Evolutionary conservation across 2,888 invertebrate species (phyloP), one percentile per base, ranked within the genome.

Genomic region (Paralinhomoeus sp.): DNA sequence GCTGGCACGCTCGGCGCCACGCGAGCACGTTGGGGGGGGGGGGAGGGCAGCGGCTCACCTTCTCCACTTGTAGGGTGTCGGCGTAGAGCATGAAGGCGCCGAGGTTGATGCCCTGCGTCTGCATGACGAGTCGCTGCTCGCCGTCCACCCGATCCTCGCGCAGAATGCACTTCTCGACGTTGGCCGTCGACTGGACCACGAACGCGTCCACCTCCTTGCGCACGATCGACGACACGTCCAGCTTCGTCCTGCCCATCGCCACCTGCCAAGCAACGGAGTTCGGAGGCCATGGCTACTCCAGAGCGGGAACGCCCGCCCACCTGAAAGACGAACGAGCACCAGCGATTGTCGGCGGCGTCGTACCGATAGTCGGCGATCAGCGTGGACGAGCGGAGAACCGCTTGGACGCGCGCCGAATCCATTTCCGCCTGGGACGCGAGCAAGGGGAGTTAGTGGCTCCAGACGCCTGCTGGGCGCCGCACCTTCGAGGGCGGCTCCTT

Each of bases 51-150:
- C 27, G 12, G 12, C 27, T 5, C 24, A 61, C 45, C 18, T 51
- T 50, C 46, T 57, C 57, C 27, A 60, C 52, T 63, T 87, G 77
- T 24, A 91, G 64, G 2, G 82, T 60, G 44, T 78, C 68, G 43
- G 75, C 69, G 61, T 82, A 78, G 55, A 79, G 77, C 56, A 77
- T 82, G 76, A 97, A 79, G 68, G 82, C 82, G 72, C 74, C 68
- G 44, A 93, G 76, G 60, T 93, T 93, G 41, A 91, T 78, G 3
- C 93, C 97, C 58, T 97, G 93, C 0, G 93, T 93, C 65, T 82
- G 81, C 1, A 97, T 68, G 49, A 75, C 72, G 31, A 45, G 47
- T 3, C 45, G 35, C 18, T 51, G 49, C 24, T 58, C 57, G 39
- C 64, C 62, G 41, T 67, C 61, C 18, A 53, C 49, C 24, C 57